Evolutionary conservation across 2,113 vertebrate genomes (phyloP), one percentile per base, ranked within the genome.

Genomic region (Seriola dumerili): DNA sequence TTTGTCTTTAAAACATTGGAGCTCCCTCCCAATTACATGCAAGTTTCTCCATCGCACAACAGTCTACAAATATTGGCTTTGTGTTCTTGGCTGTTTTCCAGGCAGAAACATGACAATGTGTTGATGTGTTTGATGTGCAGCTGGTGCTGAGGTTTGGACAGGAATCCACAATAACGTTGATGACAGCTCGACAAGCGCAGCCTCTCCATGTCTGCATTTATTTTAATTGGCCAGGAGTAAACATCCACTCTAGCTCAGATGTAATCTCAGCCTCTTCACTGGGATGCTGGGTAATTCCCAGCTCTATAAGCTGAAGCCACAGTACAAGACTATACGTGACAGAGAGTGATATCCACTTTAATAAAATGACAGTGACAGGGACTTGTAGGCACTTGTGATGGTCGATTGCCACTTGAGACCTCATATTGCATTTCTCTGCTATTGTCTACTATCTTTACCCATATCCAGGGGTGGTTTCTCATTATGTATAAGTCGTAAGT

Each of bases 221-320:
- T 84, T 85, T 83, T 88, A 85, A 87, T 83, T 91, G 69, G 44
- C 44, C 65, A 64, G 65, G 29, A 58, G 75, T 76, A 75, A 82
- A 82, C 77, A 80, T 32, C 55, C n/a, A 67, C 57, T 64, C 42
- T 63, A 75, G 74, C 76, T 90, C 76, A 85, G 74, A 72, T 81
- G 66, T 63, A 73, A 80, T 88, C 85, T 81, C 71, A 59, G 11
- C 72, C 50, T 68, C 76, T 48, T 74, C 42, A 42, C 66, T 50
- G 36, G 38, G 75, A 44, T 63, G 74, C 71, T 42, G 52, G 46
- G 67, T 61, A 63, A 82, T 84, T 80, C 85, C 78, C 80, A 71
- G 74, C 68, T 73, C 50, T 82, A 63, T 52, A 75, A 88, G 38
- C 40, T 61, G 63, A 48, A 73, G 36, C 46, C 72, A 46, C 59